Base-by-base conservation (phyloP, 1,140 invertebrate species). In the Phortica variegata region DNA sequence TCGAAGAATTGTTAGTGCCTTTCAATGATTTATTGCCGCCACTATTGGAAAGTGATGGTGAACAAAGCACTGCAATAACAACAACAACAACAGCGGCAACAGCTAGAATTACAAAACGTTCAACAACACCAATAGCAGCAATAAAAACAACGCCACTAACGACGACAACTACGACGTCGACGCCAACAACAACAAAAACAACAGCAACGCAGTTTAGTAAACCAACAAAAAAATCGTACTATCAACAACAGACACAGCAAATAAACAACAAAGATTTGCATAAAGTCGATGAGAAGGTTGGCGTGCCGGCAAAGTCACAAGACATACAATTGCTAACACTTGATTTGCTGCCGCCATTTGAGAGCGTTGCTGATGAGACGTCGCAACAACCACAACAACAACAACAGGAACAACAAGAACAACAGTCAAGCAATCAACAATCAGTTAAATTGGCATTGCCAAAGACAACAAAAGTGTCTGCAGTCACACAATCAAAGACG, bases 1-100 rank as follows among this genome's bases (percentile, higher is more conserved):
- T 51, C 33, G 43, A 61, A 43, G 60, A 61, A 29, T 37, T 71
- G 44, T 47, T 59, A 47, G 38, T 59, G 49, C 68, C 68, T 3
- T 72, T 72, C 38, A 72, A 72, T 62, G 68, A 72, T 54, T 62
- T 72, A 53, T 59, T 72, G 50, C 68, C 68, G 10, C 68, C 68
- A 6, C 54, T 71, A 7, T 16, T 40, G n/a, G 63, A 68, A 16
- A 31, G 37, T 32, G 37, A n/a, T n/a, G n/a, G n/a, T 21, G 60
- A 58, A 8, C 18, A 42, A 4, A 52, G 32, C 18, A 16, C 47
- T 18, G 53, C 52, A 21, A 33, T 52, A 3, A 21, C 54, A 21
- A 50, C 38, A 17, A 42, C 32, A 19, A 7, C 41, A 13, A 39
- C 46, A 48, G 44, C 45, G 34, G 45, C 59, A 15, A 43, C 34